Evolutionary conservation across 2,113 vertebrate genomes (phyloP).

Genomic region (Melanerpes formicivorus): DNA sequence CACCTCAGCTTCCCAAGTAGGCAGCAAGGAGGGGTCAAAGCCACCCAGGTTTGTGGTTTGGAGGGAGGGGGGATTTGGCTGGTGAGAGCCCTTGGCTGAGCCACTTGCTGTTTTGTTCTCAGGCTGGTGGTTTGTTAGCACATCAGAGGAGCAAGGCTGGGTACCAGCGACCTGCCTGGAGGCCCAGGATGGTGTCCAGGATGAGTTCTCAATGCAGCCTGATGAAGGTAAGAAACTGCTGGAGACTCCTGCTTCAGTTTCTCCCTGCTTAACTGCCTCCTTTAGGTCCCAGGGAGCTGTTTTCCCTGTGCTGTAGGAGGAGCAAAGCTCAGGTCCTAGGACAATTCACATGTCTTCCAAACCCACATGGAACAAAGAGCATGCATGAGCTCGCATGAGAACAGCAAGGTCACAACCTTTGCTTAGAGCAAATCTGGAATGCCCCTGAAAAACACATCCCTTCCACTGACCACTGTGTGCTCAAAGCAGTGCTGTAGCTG

Average conservation of each 20-base stretch:
- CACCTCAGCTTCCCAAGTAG: not conserved
- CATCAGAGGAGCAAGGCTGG: slow-evolving; percentile 95
- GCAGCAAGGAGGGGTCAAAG: not conserved
- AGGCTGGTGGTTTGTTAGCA: slow-evolving; percentile 99
- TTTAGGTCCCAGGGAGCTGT: not conserved
- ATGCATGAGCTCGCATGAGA: not conserved
- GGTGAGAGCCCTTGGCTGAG: not conserved
- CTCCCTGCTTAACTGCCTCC: not conserved
- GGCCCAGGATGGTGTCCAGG: slow-evolving; percentile 91
- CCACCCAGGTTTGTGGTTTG: not conserved
- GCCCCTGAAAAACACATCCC: not conserved
- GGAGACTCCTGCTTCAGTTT: not conserved
- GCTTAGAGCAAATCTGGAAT: not conserved
- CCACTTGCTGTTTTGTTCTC: not conserved
- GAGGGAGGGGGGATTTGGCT: not conserved
- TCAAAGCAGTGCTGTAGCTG: not conserved
- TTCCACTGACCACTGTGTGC: not conserved
- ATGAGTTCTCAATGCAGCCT: slow-evolving; percentile 89
- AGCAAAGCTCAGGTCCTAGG: not conserved
- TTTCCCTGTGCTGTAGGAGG: not conserved
- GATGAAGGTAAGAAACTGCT: slow-evolving; percentile 87
- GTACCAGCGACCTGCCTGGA: slow-evolving; percentile 97
- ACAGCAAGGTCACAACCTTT: not conserved
- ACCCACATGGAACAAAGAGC: not conserved
- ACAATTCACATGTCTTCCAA: not conserved